phyloP scores from a whole-genome alignment of 2,113 vertebrate species.

The Euleptes europaea region DNA sequence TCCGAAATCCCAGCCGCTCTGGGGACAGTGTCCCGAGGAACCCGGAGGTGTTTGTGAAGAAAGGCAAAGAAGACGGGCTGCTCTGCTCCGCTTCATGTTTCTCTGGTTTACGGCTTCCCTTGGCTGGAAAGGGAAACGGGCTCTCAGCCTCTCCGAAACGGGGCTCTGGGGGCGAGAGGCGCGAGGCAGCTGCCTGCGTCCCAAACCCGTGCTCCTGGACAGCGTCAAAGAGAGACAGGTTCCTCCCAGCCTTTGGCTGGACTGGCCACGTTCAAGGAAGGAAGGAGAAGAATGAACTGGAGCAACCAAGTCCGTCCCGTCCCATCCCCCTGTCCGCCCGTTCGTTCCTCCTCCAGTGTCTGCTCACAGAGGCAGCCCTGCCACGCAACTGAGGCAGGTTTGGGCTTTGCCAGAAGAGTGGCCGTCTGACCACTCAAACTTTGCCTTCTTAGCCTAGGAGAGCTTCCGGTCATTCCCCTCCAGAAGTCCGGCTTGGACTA shows the following conservation, averaged over 20 bases:
- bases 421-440: too few species aligned
- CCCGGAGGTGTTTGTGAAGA: constrained; percentile 5
- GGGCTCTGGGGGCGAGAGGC: background rate
- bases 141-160: background rate
- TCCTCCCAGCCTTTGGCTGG: background rate
- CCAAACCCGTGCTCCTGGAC: background rate
- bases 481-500: too few species aligned
- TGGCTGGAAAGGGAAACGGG: background rate
- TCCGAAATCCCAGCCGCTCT: background rate
- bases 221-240: background rate
- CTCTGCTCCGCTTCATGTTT: background rate
- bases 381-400: too few species aligned
- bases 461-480: too few species aligned
- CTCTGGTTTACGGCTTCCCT: constrained; percentile 8
- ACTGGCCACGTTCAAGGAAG: background rate
- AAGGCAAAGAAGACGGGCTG: background rate
- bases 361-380: too few species aligned
- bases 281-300: too few species aligned
- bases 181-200: background rate
- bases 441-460: too few species aligned
- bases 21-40: background rate
- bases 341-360: too few species aligned
- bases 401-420: too few species aligned
- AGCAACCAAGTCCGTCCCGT: too few species aligned
- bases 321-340: too few species aligned